These are phyloP conservation scores for Pseudachorutes palmiensis DNA, from an alignment of 1,140 invertebrate genomes.

Conservation along the genomic window DNA sequence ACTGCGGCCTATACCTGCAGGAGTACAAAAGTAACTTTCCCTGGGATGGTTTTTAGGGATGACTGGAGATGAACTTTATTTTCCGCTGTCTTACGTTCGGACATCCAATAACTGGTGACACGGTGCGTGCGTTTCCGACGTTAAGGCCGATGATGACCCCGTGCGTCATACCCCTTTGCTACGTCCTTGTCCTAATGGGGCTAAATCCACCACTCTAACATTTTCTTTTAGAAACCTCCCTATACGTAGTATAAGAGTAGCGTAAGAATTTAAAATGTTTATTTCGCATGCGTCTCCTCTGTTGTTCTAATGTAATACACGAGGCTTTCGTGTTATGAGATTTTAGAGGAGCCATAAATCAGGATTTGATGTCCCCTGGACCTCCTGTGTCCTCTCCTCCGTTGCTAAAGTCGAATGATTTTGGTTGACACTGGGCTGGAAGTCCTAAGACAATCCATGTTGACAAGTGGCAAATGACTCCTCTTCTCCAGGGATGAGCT, in stretches of 20 bases:
- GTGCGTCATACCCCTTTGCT: not conserved
- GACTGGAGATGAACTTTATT: constrained; percentile 5
- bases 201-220: no score
- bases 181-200: no score
- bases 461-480: constrained; percentile 12
- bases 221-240: no score
- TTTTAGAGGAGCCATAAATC: not conserved
- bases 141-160: not conserved
- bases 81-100: not conserved
- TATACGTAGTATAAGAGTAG: no score
- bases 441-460: constrained; percentile 1
- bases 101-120: constrained; percentile 1
- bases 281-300: no score
- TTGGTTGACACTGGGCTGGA: constrained; percentile 2
- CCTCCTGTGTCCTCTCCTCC: not conserved
- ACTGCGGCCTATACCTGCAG: no score
- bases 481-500: constrained; percentile 9
- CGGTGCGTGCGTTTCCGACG: not conserved
- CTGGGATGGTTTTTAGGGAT: not conserved
- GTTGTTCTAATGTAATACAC: no score
- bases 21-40: not conserved
- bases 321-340: not conserved
- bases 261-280: no score
- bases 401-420: constrained; percentile 1
- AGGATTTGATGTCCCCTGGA: constrained; percentile 8